Percentiles rank a stretch among this genome's conserved stretches.
These are phyloP conservation scores for Nematostella vectensis DNA, from an alignment of 92 coral and sea anemone species.

Conservation along the genomic window DNA sequence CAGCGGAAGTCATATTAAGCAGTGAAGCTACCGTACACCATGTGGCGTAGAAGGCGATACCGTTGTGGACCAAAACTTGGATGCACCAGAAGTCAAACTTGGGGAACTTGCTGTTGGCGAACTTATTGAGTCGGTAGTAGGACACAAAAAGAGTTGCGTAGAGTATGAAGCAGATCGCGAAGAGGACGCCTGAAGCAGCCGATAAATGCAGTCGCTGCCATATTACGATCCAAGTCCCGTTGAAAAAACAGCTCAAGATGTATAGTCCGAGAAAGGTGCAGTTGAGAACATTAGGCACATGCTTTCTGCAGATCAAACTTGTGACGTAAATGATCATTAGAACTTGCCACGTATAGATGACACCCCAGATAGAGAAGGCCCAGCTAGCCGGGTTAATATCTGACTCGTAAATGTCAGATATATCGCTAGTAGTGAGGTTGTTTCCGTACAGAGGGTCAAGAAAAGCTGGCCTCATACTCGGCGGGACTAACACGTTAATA, in stretches of 20 bases:
- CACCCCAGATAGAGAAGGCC: too few relatives aligned
- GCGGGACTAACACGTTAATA: too few relatives aligned
- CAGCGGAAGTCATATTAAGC: conserved; percentile 62
- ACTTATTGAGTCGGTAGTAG: conserved; percentile 46
- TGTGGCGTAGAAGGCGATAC: conserved; percentile 66
- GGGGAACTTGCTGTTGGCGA: conserved; percentile 12
- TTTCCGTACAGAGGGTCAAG: too few relatives aligned
- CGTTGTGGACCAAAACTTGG: conserved; percentile 65
- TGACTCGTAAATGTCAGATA: too few relatives aligned
- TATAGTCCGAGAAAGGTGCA: conserved; percentile 37
- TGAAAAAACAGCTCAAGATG: conserved; percentile 26
- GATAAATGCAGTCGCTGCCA: conserved; percentile 47
- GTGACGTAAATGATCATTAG: too few relatives aligned
- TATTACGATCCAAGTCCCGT: conserved; percentile 53
- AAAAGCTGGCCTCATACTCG: too few relatives aligned
- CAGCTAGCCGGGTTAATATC: too few relatives aligned
- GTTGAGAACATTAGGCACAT: conserved; percentile 39
- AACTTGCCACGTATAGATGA: too few relatives aligned
- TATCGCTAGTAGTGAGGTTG: too few relatives aligned
- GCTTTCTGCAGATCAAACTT: too few relatives aligned
- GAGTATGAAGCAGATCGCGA: conserved; percentile 36
- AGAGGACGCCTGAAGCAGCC: conserved; percentile 30
- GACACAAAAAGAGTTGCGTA: conserved; percentile 37
- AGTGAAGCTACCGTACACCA: conserved; percentile 82
- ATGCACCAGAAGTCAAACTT: conserved; percentile 43